These are phyloP conservation scores for Erethizon dorsatum DNA, from an alignment of 2,797 vertebrate species.

Conservation along the genomic window DNA sequence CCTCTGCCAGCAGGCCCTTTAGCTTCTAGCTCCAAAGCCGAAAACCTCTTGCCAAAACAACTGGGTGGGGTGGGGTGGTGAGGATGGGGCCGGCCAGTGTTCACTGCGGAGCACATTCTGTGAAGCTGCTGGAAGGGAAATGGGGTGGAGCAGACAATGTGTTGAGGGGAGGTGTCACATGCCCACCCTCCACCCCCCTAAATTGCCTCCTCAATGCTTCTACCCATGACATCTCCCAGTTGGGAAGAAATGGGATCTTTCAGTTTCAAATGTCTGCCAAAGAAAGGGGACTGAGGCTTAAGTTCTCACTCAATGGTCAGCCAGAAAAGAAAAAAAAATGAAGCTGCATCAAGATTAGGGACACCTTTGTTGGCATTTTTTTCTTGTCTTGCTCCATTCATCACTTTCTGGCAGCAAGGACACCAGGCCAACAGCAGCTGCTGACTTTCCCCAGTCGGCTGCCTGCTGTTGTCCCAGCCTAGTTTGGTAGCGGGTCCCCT, in stretches of 20 bases:
- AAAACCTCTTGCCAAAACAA: slow-evolving; percentile 58
- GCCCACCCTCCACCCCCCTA: not conserved
- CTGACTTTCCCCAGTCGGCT: slow-evolving; percentile 83
- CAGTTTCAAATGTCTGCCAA: slow-evolving; percentile 80
- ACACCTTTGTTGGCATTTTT: slow-evolving; percentile 77
- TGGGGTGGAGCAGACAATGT: not conserved
- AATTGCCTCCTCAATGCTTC: not conserved
- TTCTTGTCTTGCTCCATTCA: slow-evolving; percentile 78
- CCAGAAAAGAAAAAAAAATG: slow-evolving; percentile 64
- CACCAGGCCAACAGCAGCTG: slow-evolving; percentile 79
- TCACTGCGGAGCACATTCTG: not conserved
- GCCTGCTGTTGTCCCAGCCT: slow-evolving; percentile 83
- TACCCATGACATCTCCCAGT: slow-evolving; percentile 63
- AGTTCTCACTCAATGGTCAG: slow-evolving; percentile 72
- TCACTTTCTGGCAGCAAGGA: slow-evolving; percentile 76
- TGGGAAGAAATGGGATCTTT: slow-evolving; percentile 82
- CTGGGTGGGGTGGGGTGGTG: not conserved
- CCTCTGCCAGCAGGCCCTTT: slow-evolving; percentile 25
- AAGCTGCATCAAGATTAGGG: slow-evolving; percentile 82
- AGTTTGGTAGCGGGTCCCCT: slow-evolving; percentile 61
- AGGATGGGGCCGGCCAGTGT: not conserved
- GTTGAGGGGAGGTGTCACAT: not conserved
- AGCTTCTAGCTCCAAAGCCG: slow-evolving; percentile 24
- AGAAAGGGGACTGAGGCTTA: slow-evolving; percentile 79
- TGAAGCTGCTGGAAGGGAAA: not conserved